Percentiles rank a stretch among this genome's conserved stretches.
Evolutionary conservation across 2,113 vertebrate species (phyloP).

Genomic region (Beaufortia kweichowensis): DNA sequence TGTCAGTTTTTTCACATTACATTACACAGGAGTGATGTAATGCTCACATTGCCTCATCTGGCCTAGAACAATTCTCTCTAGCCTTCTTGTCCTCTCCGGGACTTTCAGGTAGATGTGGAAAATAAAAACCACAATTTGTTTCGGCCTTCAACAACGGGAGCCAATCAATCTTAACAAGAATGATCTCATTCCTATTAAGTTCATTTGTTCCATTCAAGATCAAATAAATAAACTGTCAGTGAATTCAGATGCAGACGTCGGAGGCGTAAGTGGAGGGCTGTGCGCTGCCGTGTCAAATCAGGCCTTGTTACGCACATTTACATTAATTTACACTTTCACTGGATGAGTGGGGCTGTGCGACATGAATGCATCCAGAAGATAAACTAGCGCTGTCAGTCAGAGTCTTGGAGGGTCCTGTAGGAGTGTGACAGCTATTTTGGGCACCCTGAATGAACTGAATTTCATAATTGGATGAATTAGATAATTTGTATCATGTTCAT

Average conservation of each 20-base stretch:
- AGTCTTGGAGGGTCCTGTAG: background rate
- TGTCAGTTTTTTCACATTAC: background rate
- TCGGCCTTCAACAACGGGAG: constrained; percentile 31
- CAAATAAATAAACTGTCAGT: constrained; percentile 55
- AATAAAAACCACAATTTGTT: constrained; percentile 32
- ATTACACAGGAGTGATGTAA: constrained; percentile 33
- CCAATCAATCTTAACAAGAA: constrained; percentile 52
- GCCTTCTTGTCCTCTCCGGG: background rate
- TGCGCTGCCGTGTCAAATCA: constrained; percentile 40
- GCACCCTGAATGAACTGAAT: background rate
- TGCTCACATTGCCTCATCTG: constrained; percentile 9
- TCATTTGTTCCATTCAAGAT: constrained; percentile 60
- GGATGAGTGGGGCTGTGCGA: constrained; percentile 20
- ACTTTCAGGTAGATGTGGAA: constrained; percentile 27
- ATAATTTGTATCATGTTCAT: background rate
- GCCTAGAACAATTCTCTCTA: constrained; percentile 7
- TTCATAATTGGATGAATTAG: background rate
- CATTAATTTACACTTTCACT: constrained; percentile 42
- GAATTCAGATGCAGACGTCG: constrained; percentile 27
- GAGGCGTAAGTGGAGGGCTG: constrained; percentile 33
- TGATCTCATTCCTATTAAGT: constrained; percentile 59
- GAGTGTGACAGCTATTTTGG: background rate
- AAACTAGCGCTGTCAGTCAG: constrained; percentile 2
- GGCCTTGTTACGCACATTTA: constrained; percentile 33
- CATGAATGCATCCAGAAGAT: background rate